Evolutionary conservation across 2,113 vertebrate genomes (phyloP).

Genomic region (Oncorhynchus nerka): DNA sequence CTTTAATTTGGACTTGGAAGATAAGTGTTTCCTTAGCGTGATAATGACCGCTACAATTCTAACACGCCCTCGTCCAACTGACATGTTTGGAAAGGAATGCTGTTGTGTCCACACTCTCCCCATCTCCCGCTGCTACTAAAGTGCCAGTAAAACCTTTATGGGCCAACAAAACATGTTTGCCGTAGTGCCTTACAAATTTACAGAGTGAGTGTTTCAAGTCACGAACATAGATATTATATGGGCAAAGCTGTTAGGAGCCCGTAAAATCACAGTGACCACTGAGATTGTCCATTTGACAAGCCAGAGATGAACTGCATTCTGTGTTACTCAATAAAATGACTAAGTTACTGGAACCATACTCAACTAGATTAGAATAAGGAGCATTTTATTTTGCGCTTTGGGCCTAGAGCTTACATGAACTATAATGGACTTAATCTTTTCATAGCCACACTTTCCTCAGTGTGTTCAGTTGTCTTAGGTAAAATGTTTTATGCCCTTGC

Average conservation of each 20-base stretch:
- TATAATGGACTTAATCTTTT: too few relatives aligned
- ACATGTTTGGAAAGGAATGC: constrained; percentile 79
- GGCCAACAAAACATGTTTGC: constrained; percentile 74
- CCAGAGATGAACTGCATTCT: constrained; percentile 42
- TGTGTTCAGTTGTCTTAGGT: too few relatives aligned
- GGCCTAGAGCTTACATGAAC: too few relatives aligned
- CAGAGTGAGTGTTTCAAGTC: constrained; percentile 77
- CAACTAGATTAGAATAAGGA: neutral
- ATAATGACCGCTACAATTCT: constrained; percentile 45
- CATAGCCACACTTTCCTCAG: too few relatives aligned
- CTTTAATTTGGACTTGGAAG: constrained; percentile 51
- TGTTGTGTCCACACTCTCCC: constrained; percentile 60
- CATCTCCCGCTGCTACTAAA: constrained; percentile 75
- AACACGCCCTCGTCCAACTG: constrained; percentile 64
- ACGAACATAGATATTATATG: constrained; percentile 70
- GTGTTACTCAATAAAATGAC: constrained; percentile 52
- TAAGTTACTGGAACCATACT: constrained; percentile 14
- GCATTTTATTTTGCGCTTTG: neutral
- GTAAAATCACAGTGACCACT: constrained; percentile 54
- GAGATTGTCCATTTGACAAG: constrained; percentile 52
- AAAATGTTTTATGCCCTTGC: too few relatives aligned
- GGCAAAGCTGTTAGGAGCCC: constrained; percentile 55
- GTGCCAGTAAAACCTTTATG: constrained; percentile 78
- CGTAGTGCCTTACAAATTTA: constrained; percentile 73
- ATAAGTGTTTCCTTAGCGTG: constrained; percentile 44